Percentiles rank a stretch among this genome's conserved stretches.
Conservation (phyloP, 1,140 invertebrate species). For the Heliconius eleuchia region DNA sequence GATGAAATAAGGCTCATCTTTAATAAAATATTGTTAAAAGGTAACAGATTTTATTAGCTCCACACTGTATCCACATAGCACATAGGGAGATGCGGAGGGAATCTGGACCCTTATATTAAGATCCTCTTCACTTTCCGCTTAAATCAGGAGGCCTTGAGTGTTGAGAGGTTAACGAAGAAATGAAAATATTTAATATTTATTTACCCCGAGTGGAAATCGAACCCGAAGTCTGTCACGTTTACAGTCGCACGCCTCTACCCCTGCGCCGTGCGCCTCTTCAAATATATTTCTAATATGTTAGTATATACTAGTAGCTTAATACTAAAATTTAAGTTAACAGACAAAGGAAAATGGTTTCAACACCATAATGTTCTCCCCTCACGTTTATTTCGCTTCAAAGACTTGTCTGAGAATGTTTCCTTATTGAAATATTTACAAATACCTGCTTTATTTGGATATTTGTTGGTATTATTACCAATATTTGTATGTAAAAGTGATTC, state of each 20-base stretch:
- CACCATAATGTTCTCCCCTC: not conserved
- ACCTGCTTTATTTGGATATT: not conserved
- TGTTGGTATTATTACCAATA: not conserved
- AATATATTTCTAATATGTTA: not conserved
- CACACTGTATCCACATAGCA: not conserved
- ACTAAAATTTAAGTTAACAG: not conserved
- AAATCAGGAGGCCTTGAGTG: too few species aligned
- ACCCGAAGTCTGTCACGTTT: not conserved
- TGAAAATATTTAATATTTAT: not conserved
- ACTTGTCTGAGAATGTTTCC: not conserved
- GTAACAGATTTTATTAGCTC: not conserved
- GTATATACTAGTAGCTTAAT: not conserved
- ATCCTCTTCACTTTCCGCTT: too few species aligned
- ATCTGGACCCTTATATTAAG: not conserved
- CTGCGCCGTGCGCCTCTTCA: too few species aligned
- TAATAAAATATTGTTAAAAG: not conserved
- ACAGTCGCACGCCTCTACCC: too few species aligned
- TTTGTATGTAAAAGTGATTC: not conserved
- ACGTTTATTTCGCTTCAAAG: not conserved
- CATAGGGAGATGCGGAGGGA: not conserved
- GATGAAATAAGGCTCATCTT: not conserved
- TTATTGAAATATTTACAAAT: conserved; percentile 13
- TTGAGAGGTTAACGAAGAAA: not conserved
- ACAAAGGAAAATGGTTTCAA: not conserved
- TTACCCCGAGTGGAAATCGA: not conserved